Evolutionary conservation across 2,888 invertebrate species (phyloP).

Genomic region (Eilema depressum): DNA sequence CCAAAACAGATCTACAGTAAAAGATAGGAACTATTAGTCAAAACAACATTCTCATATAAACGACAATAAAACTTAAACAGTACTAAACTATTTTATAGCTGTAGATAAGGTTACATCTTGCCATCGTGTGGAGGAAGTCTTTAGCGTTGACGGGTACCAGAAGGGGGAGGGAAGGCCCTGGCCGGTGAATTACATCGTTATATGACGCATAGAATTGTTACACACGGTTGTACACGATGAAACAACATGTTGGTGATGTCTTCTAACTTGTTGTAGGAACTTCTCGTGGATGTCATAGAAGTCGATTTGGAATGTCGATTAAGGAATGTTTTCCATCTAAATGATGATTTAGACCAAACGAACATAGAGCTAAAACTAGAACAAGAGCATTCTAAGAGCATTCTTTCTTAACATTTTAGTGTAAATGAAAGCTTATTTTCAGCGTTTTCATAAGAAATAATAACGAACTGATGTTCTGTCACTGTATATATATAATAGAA

Average conservation of each 20-base stretch:
- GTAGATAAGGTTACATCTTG: constrained; percentile 77
- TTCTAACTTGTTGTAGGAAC: background rate
- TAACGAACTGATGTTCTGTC: no score
- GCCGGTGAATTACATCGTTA: constrained; percentile 72
- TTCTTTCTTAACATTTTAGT: no score
- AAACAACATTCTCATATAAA: constrained; percentile 13
- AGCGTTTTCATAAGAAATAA: no score
- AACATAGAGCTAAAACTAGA: no score
- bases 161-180: constrained; percentile 54
- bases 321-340: no score
- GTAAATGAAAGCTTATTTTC: no score
- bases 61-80: constrained; percentile 47
- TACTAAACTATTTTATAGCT: constrained; percentile 71
- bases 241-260: background rate
- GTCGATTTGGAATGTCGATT: no score
- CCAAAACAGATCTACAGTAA: background rate
- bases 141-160: constrained; percentile 65
- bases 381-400: no score
- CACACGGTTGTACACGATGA: constrained; percentile 41
- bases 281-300: no score
- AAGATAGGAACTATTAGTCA: background rate
- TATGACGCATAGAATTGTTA: constrained; percentile 58
- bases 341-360: no score
- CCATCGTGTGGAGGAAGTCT: constrained; percentile 78
- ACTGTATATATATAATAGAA: no score